A percentile compares a stretch with the other conserved stretches of the same genome.
Conservation (phyloP, 2,113 vertebrate species). For the Erinaceus europaeus region DNA sequence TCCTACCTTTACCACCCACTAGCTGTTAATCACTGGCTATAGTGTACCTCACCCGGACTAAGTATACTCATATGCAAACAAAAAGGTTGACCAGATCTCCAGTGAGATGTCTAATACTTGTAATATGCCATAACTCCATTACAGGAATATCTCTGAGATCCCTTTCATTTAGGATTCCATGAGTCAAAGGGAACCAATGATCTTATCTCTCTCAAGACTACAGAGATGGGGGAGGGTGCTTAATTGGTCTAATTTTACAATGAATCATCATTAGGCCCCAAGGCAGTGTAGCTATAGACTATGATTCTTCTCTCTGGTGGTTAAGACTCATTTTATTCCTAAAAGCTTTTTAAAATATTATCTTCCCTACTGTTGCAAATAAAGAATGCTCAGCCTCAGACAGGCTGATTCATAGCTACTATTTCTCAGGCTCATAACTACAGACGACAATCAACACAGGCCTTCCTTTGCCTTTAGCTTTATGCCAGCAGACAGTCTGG, state of each 20-base stretch:
- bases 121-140: neutral
- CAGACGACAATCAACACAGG: constrained; percentile 63
- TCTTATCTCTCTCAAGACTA: constrained; percentile 61
- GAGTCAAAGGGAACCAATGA: constrained; percentile 55
- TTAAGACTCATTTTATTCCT: constrained; percentile 70
- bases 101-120: neutral
- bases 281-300: constrained; percentile 63
- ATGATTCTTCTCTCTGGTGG: constrained; percentile 69
- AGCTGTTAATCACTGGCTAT: constrained; percentile 7
- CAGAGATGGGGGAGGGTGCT: neutral
- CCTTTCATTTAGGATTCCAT: constrained; percentile 49
- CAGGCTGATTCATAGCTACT: constrained; percentile 73
- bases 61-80: constrained; percentile 22
- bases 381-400: constrained; percentile 67
- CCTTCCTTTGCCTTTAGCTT: constrained; percentile 60
- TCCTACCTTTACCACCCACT: neutral
- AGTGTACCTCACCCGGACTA: neutral
- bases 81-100: neutral
- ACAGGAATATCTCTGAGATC: constrained; percentile 55
- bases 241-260: constrained; percentile 65
- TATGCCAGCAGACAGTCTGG: constrained; percentile 66
- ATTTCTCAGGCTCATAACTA: constrained; percentile 65
- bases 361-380: constrained; percentile 64
- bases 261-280: constrained; percentile 70
- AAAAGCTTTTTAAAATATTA: constrained; percentile 74